Conservation (phyloP, 2,113 vertebrate genomes). For the Oreocharis arfaki region DNA sequence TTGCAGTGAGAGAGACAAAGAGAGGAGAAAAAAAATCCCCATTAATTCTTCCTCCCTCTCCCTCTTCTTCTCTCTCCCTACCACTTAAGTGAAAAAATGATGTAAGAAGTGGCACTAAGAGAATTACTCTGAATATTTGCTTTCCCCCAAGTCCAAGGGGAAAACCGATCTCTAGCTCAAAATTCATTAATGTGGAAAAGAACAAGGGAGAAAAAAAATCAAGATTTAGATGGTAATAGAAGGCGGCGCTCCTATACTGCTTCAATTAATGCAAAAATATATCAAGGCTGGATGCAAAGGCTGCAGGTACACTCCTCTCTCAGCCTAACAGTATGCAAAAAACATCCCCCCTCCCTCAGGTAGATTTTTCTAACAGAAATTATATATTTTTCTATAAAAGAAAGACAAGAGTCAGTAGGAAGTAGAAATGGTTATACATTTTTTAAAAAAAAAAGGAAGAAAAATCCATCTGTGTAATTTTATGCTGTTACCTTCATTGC, state of each 20-base stretch:
- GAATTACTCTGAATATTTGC: not conserved
- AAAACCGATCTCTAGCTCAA: not conserved
- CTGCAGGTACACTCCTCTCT: not conserved
- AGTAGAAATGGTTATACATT: not conserved
- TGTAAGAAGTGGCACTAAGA: not conserved
- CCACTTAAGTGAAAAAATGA: not conserved
- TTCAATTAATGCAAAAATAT: not conserved
- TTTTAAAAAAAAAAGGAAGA: not conserved
- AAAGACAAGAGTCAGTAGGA: not conserved
- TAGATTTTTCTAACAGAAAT: not conserved
- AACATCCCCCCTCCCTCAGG: not conserved
- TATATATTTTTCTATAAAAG: not conserved
- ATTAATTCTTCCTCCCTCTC: not conserved
- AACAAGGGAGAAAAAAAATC: not conserved
- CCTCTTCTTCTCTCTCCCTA: not conserved
- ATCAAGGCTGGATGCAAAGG: not conserved
- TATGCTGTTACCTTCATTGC: slow-evolving; percentile 89
- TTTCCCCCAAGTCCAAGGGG: not conserved
- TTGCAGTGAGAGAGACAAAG: not conserved
- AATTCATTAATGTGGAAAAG: not conserved
- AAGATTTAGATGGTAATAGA: not conserved
- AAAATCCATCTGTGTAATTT: not conserved
- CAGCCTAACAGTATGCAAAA: not conserved
- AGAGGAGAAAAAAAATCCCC: not conserved
- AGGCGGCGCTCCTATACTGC: not conserved